Conservation (phyloP, 2,797 vertebrate genomes). For the Cossypha niveicapilla region DNA sequence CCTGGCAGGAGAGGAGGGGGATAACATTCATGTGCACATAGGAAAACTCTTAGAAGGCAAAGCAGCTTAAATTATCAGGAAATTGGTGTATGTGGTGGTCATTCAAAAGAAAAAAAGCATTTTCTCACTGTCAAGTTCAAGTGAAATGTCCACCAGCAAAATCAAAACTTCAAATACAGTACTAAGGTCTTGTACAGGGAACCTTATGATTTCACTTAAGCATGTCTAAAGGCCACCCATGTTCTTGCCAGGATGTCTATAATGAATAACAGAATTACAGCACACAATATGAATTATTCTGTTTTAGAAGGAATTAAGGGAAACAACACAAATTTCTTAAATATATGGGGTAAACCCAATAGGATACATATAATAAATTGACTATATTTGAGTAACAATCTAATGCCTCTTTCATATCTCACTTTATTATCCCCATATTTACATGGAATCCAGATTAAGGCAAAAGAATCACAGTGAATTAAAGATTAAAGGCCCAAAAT, state of each 20-base stretch:
- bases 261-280: slow-evolving; percentile 2
- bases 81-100: not conserved
- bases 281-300: not conserved
- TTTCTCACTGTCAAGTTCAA: not conserved
- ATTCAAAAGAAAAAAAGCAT: not conserved
- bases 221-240: not conserved
- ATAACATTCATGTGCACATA: fast-evolving
- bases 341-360: not conserved
- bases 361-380: not conserved
- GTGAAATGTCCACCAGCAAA: not conserved
- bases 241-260: not conserved
- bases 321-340: not conserved
- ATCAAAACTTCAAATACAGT: not conserved
- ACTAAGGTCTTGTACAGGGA: not conserved
- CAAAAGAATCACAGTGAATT: not conserved
- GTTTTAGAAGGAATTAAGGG: not conserved
- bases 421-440: not conserved
- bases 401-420: not conserved
- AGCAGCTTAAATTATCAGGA: not conserved
- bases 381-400: not conserved
- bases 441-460: not conserved
- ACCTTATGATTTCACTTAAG: not conserved
- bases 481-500: not conserved
- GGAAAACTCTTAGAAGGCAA: not conserved
- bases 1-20: not conserved